Evolutionary conservation across 2,113 vertebrate genomes (phyloP), one percentile per base, ranked within the genome.

Genomic region (Carassius gibelio): DNA sequence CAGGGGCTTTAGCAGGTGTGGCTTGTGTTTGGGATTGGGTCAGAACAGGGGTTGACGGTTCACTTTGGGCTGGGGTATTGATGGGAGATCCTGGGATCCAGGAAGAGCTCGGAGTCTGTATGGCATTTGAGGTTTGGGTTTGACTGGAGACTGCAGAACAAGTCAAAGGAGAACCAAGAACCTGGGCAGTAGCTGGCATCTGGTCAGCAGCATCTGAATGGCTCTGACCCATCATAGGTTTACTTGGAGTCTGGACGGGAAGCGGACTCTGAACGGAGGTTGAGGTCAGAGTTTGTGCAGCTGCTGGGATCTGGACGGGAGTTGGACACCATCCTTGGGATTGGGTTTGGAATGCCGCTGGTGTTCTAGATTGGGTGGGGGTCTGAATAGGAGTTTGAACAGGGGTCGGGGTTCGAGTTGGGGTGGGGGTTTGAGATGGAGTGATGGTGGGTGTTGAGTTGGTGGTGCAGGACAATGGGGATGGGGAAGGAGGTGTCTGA

Each of bases 401-500:
- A 1, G 72, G 85, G 59, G 88, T 89, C 50, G 81, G 85, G 4
- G 87, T 79, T 48, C 72, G 82, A 23, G 87, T 85, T 17, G 76
- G 75, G 61, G 82, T 86, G 26, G 83, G 87, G 11, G 86, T 79
- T 59, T 82, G 80, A 36, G 64, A 69, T 4, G 77, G 72, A 45
- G 85, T 59, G 8, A 82, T 14, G 45, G 64, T 87, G 34, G 88
- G 88, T 0, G 82, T 66, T 11, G 92, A 87, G 52, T 91, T 93
- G 59, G 82, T 75, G 4, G 91, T 91, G 26, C 92, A 92, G 36
- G 87, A 86, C 59, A 94, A 84, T 0, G 90, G 93, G 82, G 91
- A 92, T 5, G 81, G 89, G 77, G 91, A 91, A 6, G 92, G 91
- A 48, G 92, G 90, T 0, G 90, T 91, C 52, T 75, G 92, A 57